Evolutionary conservation across 92 coral and sea anemone genomes (phyloP), one percentile per base, ranked within the genome.

Genomic region (Palythoa grandiflora): DNA sequence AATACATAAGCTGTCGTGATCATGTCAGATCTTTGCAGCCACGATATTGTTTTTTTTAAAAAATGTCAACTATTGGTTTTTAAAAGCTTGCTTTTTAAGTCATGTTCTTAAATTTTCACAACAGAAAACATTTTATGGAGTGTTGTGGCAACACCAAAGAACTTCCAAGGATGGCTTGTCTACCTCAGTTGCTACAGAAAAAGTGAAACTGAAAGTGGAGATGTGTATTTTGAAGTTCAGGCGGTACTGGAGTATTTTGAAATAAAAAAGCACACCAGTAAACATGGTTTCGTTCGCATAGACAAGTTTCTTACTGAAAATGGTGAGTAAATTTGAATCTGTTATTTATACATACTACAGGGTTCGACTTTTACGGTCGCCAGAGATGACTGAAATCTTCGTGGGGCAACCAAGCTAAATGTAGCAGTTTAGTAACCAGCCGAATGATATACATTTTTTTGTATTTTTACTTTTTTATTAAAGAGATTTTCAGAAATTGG

Each of bases 301-400:
- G 90, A 88, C 87, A 88, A 79, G 71, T 87, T 87, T 87, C 86
- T 87, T 44, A 78, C 80, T 44, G 78, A 87, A 15, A 78, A 79
- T 78, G 90, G 90, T 87, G 80, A 87, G 90, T 87, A 71, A 60
- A 60, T 60, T 60, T 60, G 68, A 51, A 60, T 60, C 68, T 60
- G 68, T 60, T 60, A 17, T 60, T 51, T 51, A 51, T 51, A 51
- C 55, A 51, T 51, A 51, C 0, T 51, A 51, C 55, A 51, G 55
- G 55, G 55, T 51, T 51, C 55, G 55, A 51, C 55, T 51, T 51
- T 51, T 51, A 51, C 55, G 55, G 28, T 28, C 28, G 28, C 28
- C 28, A 28, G 28, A 28, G 28, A 28, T 0, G 28, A 28, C 28
- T 28, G 28, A 28, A 51, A 51, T 51, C 55, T 51, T 51, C 55